phyloP scores from a whole-genome alignment of 2,797 vertebrate genomes.

The Alcedo atthis region DNA sequence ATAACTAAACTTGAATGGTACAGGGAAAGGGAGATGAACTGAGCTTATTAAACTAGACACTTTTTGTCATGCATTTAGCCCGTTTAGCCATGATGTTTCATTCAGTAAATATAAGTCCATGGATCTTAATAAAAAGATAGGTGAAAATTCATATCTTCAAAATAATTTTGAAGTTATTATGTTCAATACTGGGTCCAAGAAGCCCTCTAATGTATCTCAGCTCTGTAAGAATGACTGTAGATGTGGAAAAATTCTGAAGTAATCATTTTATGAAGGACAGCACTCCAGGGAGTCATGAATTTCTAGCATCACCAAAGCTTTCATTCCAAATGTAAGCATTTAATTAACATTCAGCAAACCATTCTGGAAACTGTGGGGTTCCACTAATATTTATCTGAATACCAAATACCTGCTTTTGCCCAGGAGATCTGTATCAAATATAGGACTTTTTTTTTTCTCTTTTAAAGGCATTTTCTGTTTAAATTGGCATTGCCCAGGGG shows the following conservation, averaged over 20 bases:
- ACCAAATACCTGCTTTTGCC: neutral
- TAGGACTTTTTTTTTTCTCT: neutral
- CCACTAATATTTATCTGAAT: neutral
- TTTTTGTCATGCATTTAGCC: neutral
- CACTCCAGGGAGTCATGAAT: neutral
- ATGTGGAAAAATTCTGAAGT: neutral
- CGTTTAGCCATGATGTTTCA: neutral
- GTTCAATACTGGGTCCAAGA: neutral
- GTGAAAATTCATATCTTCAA: neutral
- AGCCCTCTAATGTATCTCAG: neutral
- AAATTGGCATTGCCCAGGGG: neutral
- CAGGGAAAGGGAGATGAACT: neutral
- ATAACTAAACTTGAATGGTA: neutral
- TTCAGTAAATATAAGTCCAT: neutral
- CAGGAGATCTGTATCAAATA: neutral
- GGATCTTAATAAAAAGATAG: neutral
- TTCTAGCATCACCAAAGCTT: neutral
- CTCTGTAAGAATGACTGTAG: neutral
- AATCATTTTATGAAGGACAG: neutral
- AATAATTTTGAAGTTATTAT: neutral
- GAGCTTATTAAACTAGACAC: neutral
- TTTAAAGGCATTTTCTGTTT: neutral
- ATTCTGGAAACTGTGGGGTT: neutral
- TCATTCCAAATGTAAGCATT: neutral
- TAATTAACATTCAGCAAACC: neutral